Percentiles rank a stretch among this genome's conserved stretches.
phyloP scores from a whole-genome alignment of 92 coral and sea anemone species.

The Diadumene lineata region DNA sequence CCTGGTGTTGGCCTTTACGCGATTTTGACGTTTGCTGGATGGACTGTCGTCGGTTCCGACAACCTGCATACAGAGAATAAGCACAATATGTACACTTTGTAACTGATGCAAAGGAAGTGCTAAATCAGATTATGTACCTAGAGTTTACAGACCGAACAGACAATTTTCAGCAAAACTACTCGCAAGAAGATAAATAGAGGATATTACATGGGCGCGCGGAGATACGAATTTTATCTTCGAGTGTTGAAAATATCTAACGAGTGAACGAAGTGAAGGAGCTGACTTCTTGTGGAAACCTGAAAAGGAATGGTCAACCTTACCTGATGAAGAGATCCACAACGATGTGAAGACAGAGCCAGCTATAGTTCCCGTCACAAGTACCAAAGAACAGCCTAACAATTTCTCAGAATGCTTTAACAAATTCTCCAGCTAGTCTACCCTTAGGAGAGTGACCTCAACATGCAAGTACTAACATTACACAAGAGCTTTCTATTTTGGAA shows the following conservation, averaged over 20 bases:
- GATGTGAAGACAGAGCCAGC: not conserved
- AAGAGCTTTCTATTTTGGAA: not conserved
- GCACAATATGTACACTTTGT: not conserved
- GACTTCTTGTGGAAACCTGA: constrained; percentile 33
- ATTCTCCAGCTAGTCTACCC: not conserved
- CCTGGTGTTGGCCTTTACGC: constrained; percentile 22
- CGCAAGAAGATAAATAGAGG: constrained; percentile 40
- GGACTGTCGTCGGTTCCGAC: constrained; percentile 52
- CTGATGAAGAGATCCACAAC: not conserved
- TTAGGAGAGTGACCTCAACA: not conserved
- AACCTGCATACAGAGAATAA: not conserved
- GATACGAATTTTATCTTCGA: too few relatives aligned
- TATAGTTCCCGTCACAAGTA: not conserved
- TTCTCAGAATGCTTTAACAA: not conserved
- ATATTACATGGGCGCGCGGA: constrained; percentile 32
- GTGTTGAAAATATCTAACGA: too few relatives aligned
- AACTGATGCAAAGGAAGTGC: not conserved
- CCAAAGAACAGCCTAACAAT: not conserved
- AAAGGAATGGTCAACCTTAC: constrained; percentile 10
- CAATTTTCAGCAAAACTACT: constrained; percentile 9
- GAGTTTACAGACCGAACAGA: constrained; percentile 21
- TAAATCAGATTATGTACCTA: not conserved
- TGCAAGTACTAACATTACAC: not conserved
- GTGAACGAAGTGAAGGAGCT: constrained; percentile 33
- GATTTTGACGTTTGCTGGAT: constrained; percentile 46